Conservation (phyloP, 2,797 vertebrate genomes). For the Dendrocincla tyrannina region DNA sequence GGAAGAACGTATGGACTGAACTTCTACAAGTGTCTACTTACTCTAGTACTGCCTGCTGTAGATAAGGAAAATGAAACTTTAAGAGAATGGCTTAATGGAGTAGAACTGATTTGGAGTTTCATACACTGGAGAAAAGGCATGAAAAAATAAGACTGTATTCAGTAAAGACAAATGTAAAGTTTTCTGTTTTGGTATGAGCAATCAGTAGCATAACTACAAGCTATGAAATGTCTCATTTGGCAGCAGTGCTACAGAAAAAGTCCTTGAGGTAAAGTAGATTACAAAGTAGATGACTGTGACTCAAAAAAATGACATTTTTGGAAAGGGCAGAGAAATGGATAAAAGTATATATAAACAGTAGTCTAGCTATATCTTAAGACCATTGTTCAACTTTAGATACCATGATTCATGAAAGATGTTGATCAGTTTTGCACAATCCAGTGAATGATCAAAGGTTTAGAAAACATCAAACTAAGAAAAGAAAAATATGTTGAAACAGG, state of each 20-base stretch:
- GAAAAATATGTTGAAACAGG: not conserved
- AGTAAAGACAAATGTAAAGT: not conserved
- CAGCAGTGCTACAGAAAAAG: not conserved
- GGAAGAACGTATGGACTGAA: not conserved
- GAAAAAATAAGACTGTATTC: not conserved
- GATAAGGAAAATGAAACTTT: not conserved
- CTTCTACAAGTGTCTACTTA: not conserved
- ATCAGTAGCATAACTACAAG: not conserved
- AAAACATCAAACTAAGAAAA: not conserved
- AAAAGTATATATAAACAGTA: not conserved
- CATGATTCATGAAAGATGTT: not conserved
- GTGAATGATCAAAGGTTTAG: not conserved
- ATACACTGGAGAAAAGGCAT: not conserved
- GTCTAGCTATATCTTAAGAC: not conserved
- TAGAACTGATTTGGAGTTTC: not conserved
- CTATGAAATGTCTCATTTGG: not conserved
- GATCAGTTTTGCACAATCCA: not conserved
- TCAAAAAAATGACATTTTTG: not conserved
- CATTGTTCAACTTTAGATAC: not conserved
- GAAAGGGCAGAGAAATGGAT: not conserved
- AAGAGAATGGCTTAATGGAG: not conserved
- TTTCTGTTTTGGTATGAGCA: not conserved
- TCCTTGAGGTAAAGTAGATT: not conserved
- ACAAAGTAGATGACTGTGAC: not conserved
- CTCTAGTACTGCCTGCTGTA: not conserved